These are phyloP conservation scores for Fistularia tabacaria DNA, from an alignment of 2,797 vertebrate species.

Conservation along the genomic window DNA sequence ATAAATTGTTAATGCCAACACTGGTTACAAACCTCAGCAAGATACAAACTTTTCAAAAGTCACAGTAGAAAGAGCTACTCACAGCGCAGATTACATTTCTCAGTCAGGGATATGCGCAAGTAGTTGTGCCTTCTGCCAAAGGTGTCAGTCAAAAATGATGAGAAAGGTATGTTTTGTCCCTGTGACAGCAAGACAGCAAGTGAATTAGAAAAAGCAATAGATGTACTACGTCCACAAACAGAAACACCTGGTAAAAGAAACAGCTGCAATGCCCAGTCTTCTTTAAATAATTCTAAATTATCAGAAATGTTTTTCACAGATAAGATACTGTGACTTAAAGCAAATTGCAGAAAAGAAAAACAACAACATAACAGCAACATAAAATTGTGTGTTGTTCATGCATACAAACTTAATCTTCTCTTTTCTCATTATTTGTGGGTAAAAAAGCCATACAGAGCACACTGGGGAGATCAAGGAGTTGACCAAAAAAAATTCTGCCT, in stretches of 20 bases:
- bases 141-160: conserved; percentile 85
- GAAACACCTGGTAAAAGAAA: neutral
- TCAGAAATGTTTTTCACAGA: too few species aligned
- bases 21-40: neutral
- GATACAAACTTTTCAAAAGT: neutral
- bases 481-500: too few species aligned
- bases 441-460: too few species aligned
- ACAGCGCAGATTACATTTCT: conserved; percentile 98
- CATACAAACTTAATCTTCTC: too few species aligned
- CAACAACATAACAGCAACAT: too few species aligned
- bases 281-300: too few species aligned
- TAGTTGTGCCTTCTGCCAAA: conserved; percentile 92
- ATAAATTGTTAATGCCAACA: neutral
- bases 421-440: too few species aligned
- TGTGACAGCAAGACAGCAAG: conserved; percentile 44
- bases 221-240: neutral
- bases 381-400: too few species aligned
- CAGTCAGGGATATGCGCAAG: conserved; percentile 91
- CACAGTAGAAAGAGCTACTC: conserved; percentile 61
- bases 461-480: too few species aligned
- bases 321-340: too few species aligned
- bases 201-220: neutral
- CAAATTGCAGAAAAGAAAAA: too few species aligned
- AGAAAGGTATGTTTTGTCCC: conserved; percentile 77
- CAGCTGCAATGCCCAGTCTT: neutral